phyloP scores from a whole-genome alignment of 2,888 invertebrate species.

The Leptothorax acervorum region DNA sequence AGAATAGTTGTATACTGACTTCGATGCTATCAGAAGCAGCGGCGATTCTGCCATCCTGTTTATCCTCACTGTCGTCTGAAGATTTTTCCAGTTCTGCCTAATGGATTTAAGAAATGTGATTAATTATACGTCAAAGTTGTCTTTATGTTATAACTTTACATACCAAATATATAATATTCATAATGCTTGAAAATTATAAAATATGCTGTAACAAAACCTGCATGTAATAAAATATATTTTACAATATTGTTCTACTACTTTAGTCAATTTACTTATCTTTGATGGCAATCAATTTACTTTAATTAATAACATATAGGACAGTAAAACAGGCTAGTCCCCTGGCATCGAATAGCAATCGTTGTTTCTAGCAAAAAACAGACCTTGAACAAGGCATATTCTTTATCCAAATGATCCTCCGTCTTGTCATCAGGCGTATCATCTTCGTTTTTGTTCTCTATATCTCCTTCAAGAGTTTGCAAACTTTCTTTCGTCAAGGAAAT shows the following conservation, averaged over 20 bases:
- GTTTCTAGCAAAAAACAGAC: slow-evolving; percentile 82
- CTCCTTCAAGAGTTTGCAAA: slow-evolving; percentile 81
- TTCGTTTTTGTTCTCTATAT: slow-evolving; percentile 71
- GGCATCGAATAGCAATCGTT: no score
- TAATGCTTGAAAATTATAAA: slow-evolving; percentile 23
- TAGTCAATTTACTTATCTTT: neutral
- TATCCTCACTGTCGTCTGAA: slow-evolving; percentile 75
- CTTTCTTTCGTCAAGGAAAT: slow-evolving; percentile 90
- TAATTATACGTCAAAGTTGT: neutral
- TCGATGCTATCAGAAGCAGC: slow-evolving; percentile 79
- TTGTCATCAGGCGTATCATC: slow-evolving; percentile 76
- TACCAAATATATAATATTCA: slow-evolving; percentile 38
- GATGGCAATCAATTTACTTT: neutral
- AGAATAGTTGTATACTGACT: slow-evolving; percentile 84
- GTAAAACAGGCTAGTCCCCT: neutral
- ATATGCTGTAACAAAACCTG: slow-evolving; percentile 22
- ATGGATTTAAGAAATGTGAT: slow-evolving; percentile 17
- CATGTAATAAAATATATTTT: neutral
- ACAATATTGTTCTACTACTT: neutral
- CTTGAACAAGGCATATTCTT: slow-evolving; percentile 91
- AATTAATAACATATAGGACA: neutral
- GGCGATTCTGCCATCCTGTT: slow-evolving; percentile 74
- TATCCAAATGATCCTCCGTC: slow-evolving; percentile 83
- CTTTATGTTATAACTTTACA: slow-evolving; percentile 9
- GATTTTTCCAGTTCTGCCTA: slow-evolving; percentile 87